Evolutionary conservation across 2,888 invertebrate genomes (phyloP).

Genomic region (Sylvicola cinctus): DNA sequence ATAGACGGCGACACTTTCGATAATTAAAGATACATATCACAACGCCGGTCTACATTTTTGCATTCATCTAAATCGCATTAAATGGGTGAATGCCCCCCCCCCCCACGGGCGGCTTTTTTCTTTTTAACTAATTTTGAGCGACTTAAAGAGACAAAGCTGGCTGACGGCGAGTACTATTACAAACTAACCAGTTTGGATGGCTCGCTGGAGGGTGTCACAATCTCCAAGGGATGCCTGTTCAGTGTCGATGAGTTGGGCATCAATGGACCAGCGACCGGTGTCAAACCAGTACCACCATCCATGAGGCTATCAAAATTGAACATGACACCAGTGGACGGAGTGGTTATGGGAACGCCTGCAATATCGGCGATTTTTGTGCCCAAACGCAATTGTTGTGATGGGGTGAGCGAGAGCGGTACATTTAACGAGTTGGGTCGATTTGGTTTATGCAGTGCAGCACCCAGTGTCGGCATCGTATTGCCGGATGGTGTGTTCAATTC

Average conservation of each 20-base stretch:
- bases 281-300: constrained; percentile 83
- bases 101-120: no score
- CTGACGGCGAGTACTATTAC: constrained; percentile 28
- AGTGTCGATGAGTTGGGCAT: constrained; percentile 53
- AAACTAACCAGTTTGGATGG: constrained; percentile 66
- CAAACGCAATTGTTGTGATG: constrained; percentile 31
- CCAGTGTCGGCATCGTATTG: constrained; percentile 21
- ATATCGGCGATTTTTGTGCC: constrained; percentile 35
- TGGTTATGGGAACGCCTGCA: constrained; percentile 65
- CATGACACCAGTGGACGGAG: constrained; percentile 69
- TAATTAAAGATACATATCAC: no score
- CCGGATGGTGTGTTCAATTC: constrained; percentile 22
- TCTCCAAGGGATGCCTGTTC: constrained; percentile 47
- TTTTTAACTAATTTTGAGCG: no score
- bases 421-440: constrained; percentile 53
- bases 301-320: constrained; percentile 85
- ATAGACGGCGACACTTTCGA: no score
- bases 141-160: no score
- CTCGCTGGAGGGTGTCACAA: constrained; percentile 49
- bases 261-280: constrained; percentile 57
- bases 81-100: no score
- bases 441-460: constrained; percentile 25
- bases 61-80: no score
- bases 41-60: no score
- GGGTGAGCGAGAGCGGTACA: constrained; percentile 35